A percentile compares a stretch with the other conserved stretches of the same genome.
phyloP scores from a whole-genome alignment of 2,113 vertebrate species.

The Campylomormyrus tamandua region DNA sequence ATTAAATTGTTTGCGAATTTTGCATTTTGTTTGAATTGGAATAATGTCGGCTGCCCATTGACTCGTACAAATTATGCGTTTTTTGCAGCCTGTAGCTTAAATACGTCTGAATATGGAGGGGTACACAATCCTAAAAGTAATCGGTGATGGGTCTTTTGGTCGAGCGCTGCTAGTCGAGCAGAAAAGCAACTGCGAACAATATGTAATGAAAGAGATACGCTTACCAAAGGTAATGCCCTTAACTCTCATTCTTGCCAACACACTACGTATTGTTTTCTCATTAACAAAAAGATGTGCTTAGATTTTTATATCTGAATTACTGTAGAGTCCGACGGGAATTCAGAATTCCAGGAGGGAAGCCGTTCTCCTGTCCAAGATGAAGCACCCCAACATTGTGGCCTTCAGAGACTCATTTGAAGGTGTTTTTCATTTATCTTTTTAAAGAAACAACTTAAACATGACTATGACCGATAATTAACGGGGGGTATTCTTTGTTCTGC shows the following conservation, averaged over 20 bases:
- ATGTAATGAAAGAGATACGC: constrained; percentile 80
- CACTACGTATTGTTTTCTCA: neutral
- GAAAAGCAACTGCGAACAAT: constrained; percentile 49
- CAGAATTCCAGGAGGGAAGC: constrained; percentile 73
- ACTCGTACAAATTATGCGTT: neutral
- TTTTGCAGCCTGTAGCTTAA: neutral
- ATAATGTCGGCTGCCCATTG: neutral
- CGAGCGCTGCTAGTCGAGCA: constrained; percentile 68
- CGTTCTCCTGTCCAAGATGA: constrained; percentile 79
- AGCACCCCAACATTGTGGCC: constrained; percentile 78
- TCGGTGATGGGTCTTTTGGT: constrained; percentile 85
- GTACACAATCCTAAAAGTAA: constrained; percentile 61
- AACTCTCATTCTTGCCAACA: neutral
- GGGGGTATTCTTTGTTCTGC: constrained; percentile 32
- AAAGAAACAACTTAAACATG: neutral
- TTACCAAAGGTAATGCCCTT: constrained; percentile 72
- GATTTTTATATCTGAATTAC: constrained; percentile 32
- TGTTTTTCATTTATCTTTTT: constrained; percentile 35
- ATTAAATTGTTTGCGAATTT: neutral
- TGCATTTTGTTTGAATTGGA: neutral
- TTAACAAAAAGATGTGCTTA: neutral
- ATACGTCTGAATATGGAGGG: constrained; percentile 63
- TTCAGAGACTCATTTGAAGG: constrained; percentile 84
- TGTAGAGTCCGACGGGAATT: constrained; percentile 57
- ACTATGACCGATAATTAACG: neutral